A percentile compares a stretch with the other conserved stretches of the same genome.
These are phyloP conservation scores for Caenorhabditis drosophilae DNA, from an alignment of 2,888 invertebrate genomes.

Conservation along the genomic window DNA sequence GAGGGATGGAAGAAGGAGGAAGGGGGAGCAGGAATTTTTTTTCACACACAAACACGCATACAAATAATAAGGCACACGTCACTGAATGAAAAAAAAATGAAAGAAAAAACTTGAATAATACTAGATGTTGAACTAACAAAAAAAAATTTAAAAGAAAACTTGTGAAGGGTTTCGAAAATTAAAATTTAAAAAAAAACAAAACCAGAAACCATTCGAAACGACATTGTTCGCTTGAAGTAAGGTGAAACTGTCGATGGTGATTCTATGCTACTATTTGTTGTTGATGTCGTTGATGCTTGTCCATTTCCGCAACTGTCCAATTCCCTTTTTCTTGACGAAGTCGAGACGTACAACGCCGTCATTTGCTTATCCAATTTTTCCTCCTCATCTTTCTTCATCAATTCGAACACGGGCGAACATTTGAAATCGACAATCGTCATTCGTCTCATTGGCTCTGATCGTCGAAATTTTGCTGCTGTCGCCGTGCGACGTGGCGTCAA, in stretches of 20 bases:
- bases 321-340: no score
- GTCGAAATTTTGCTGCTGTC: not conserved
- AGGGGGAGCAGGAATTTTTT: no score
- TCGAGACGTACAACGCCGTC: conserved; percentile 28
- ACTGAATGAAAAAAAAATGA: no score
- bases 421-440: not conserved
- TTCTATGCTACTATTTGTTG: conserved; percentile 2
- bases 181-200: conserved; percentile 7
- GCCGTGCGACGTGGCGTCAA: not conserved
- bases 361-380: conserved; percentile 4
- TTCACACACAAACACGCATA: no score
- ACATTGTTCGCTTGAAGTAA: conserved; percentile 44
- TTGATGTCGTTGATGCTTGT: conserved; percentile 7
- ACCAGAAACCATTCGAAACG: conserved; percentile 52
- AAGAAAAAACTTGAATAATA: no score
- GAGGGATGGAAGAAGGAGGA: no score
- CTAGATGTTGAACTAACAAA: no score
- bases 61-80: no score
- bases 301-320: no score
- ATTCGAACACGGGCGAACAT: not conserved
- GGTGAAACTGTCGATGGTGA: conserved; percentile 25
- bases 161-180: no score
- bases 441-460: conserved; percentile 1
- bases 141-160: no score
- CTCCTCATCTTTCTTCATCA: not conserved